Conservation (phyloP, 1,140 invertebrate genomes). For the Maniola jurtina region DNA sequence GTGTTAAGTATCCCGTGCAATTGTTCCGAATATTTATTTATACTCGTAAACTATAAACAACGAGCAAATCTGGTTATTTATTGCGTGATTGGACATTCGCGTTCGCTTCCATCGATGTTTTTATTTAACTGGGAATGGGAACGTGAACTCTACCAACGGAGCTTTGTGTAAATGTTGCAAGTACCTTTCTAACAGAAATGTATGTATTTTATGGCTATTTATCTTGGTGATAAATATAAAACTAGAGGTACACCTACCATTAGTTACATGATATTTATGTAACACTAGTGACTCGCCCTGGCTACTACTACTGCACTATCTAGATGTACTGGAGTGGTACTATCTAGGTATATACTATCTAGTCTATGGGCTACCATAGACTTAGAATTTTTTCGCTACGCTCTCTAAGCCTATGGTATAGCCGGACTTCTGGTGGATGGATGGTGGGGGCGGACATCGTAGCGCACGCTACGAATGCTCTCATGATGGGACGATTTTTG, state of each 20-base stretch:
- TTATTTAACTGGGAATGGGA: conserved; percentile 33
- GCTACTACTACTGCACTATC: no score
- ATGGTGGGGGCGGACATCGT: no score
- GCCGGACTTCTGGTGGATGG: no score
- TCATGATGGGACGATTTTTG: no score
- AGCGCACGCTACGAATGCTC: no score
- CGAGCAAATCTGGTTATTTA: conserved; percentile 76
- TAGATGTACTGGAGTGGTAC: no score
- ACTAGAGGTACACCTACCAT: neutral
- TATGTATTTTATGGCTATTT: neutral
- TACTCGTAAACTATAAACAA: conserved; percentile 74
- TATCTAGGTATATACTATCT: no score
- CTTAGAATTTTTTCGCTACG: no score
- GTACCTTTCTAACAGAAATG: neutral
- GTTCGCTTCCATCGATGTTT: conserved; percentile 48
- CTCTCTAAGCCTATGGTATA: no score
- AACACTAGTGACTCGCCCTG: no score
- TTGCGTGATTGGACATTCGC: conserved; percentile 66
- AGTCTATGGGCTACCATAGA: no score
- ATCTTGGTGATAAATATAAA: neutral
- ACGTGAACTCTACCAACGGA: neutral
- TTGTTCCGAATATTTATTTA: conserved; percentile 76
- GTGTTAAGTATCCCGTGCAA: conserved; percentile 75
- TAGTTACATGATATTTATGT: no score
- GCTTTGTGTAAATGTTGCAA: neutral